These are phyloP conservation scores for Pteromalus puparum DNA, from an alignment of 1,140 invertebrate genomes.

Conservation along the genomic window DNA sequence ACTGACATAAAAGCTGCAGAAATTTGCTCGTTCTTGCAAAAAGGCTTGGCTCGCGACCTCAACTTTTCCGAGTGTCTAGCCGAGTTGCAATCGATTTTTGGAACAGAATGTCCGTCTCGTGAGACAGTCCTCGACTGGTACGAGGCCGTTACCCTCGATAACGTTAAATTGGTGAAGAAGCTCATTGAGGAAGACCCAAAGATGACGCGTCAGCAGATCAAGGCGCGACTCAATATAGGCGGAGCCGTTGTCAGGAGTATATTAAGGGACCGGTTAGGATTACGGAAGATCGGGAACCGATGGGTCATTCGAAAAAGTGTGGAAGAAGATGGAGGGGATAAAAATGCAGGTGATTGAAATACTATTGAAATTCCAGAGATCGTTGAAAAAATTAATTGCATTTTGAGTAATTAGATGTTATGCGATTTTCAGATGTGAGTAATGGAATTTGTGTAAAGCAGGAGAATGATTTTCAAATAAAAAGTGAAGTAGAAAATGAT, in stretches of 20 bases:
- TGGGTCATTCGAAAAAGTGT: background rate
- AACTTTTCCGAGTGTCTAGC: background rate
- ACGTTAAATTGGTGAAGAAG: background rate
- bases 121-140: background rate
- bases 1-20: background rate
- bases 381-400: no score
- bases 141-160: background rate
- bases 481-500: no score
- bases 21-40: background rate
- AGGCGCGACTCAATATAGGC: background rate
- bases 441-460: no score
- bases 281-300: background rate
- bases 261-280: background rate
- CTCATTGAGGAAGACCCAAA: background rate
- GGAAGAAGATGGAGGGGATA: background rate
- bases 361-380: no score
- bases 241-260: background rate
- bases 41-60: background rate
- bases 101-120: background rate
- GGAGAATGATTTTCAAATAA: no score
- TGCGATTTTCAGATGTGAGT: no score
- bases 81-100: background rate
- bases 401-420: no score
- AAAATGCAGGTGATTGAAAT: background rate
- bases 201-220: background rate